Conservation (phyloP, 2,888 invertebrate species). For the Ichneumoninae sp. region DNA sequence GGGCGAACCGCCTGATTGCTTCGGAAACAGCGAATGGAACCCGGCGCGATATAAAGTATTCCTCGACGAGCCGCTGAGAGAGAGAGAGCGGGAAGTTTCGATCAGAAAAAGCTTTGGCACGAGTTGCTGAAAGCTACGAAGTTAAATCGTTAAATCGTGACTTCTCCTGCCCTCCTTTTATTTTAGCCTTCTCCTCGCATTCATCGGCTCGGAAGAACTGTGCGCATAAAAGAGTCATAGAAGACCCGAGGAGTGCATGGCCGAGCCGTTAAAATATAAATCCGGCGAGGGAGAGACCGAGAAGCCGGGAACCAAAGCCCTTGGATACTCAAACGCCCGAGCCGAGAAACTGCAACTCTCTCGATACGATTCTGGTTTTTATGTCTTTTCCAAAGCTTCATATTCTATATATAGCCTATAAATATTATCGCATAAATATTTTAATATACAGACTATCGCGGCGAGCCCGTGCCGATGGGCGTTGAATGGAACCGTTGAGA, state of each 20-base stretch:
- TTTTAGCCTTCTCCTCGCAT: slow-evolving; percentile 16
- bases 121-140: slow-evolving; percentile 19
- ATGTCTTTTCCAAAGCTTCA: slow-evolving; percentile 55
- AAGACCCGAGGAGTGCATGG: slow-evolving; percentile 14
- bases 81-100: not conserved
- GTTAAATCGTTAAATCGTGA: slow-evolving; percentile 31
- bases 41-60: slow-evolving; percentile 18
- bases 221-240: slow-evolving; percentile 35
- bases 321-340: slow-evolving; percentile 1
- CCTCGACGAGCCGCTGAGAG: not conserved
- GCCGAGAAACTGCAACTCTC: not conserved
- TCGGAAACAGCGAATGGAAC: slow-evolving; percentile 10
- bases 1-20: slow-evolving; percentile 28
- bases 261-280: slow-evolving; percentile 54
- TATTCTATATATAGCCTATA: slow-evolving; percentile 61
- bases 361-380: slow-evolving; percentile 69
- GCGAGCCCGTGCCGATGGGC: slow-evolving; percentile 46
- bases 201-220: slow-evolving; percentile 2
- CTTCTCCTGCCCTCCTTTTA: not conserved
- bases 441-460: slow-evolving; percentile 69
- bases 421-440: slow-evolving; percentile 76
- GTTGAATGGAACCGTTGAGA: slow-evolving; percentile 25
- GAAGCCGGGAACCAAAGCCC: slow-evolving; percentile 37
- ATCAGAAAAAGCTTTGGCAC: slow-evolving; percentile 25
- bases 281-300: slow-evolving; percentile 31